Evolutionary conservation across 2,113 vertebrate species (phyloP).

Genomic region (Ibidorhyncha struthersii): DNA sequence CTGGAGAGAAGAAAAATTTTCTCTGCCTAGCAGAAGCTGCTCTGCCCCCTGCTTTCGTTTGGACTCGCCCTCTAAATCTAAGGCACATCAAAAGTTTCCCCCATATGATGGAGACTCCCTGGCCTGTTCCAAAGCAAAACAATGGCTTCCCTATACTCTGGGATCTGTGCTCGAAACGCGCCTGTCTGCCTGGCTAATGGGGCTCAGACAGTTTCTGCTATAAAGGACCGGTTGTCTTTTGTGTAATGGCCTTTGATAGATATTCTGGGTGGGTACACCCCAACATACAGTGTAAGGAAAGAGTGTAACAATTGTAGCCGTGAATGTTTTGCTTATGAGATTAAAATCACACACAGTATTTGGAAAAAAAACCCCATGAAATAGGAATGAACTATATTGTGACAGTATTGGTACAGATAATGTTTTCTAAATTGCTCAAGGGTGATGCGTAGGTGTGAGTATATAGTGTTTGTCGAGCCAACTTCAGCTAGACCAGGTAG

Average conservation of each 20-base stretch:
- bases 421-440: not conserved
- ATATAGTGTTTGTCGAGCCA: not conserved
- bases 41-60: not conserved
- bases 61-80: not conserved
- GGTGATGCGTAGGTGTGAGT: not conserved
- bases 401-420: not conserved
- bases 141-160: conserved; percentile 32
- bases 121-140: not conserved
- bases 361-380: not conserved
- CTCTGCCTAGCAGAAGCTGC: not conserved
- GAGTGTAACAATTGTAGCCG: not conserved
- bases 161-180: not conserved
- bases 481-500: not conserved
- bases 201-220: not conserved
- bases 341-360: not conserved
- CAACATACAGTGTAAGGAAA: not conserved
- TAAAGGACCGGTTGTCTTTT: conserved; percentile 27
- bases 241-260: not conserved
- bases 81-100: conserved; percentile 5
- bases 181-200: not conserved
- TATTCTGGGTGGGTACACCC: not conserved
- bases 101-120: not conserved
- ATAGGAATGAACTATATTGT: not conserved
- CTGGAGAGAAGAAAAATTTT: not conserved
- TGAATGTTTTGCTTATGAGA: not conserved